Evolutionary conservation across 2,113 vertebrate species (phyloP), one percentile per base, ranked within the genome.

Genomic region (Dascyllus trimaculatus): DNA sequence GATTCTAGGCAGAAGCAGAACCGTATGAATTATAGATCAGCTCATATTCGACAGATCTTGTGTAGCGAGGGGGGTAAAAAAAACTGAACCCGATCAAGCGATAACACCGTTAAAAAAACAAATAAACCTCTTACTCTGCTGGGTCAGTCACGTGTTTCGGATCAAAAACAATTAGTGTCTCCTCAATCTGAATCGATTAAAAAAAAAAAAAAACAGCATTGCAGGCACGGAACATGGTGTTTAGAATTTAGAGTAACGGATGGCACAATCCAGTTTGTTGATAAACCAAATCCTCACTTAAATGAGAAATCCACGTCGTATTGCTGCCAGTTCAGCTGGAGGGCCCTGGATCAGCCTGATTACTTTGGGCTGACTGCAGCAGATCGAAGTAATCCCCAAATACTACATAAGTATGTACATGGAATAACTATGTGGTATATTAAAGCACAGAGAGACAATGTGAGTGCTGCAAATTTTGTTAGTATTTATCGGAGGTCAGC

Each of bases 21-120:
- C 52, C 32, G 18, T 64, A 88, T 94, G 74, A 92, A 93, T 94
- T 90, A 93, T 93, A 91, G 80, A 93, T 91, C 70, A 80, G n/a
- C 25, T 82, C 45, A 73, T 77, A 53, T 82, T 87, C 40, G 26
- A 62, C 49, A 73, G 51, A 72, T 76, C 82, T 73, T 25, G 32
- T 65, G 51, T 29, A 48, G 72, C 63, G 64, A 46, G 65, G 22
- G 8, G 24, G 32, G 32, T 35, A 7, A 49, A 26, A 58, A 52
- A 58, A 57, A 15, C 13, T 15, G 66, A 72, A 80, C n/a, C n/a
- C 40, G 32, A 70, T 77, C 24, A 67, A 77, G 75, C 60, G 9
- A 35, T 70, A 71, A 65, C 18, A 24, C 67, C 67, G 58, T 71
- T 84, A 53, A 76, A 53, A 76, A 87, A 73, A 75, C 58, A 66